These are phyloP conservation scores for Lepus oiostolus DNA, from an alignment of 2,797 vertebrate genomes.

Conservation along the genomic window DNA sequence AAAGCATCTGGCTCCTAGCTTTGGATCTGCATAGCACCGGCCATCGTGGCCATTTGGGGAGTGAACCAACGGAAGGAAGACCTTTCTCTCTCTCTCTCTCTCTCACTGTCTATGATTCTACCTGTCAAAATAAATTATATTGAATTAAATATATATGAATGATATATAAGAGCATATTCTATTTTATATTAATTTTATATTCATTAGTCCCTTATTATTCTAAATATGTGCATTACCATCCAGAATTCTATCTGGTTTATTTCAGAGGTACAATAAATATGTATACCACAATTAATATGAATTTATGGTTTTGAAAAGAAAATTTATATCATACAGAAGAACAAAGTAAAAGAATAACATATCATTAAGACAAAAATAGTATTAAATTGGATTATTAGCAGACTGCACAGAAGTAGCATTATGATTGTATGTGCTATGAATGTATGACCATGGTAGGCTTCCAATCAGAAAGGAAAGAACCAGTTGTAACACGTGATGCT, in stretches of 20 bases:
- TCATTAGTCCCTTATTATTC: neutral
- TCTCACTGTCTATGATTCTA: no score
- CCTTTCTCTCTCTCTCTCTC: no score
- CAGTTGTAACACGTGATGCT: neutral
- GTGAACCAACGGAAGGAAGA: no score
- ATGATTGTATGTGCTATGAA: neutral
- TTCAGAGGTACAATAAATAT: neutral
- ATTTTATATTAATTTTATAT: conserved; percentile 19
- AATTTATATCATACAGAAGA: neutral
- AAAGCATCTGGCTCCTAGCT: no score
- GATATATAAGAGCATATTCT: neutral
- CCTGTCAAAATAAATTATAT: no score
- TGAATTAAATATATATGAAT: no score
- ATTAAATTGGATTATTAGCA: neutral
- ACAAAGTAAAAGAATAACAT: neutral
- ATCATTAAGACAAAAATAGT: neutral
- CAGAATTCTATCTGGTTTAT: neutral
- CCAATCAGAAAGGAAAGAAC: neutral
- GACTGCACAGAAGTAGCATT: neutral
- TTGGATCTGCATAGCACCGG: no score
- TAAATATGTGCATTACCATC: neutral
- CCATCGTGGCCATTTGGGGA: no score
- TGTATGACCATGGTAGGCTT: neutral
- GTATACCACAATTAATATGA: neutral
- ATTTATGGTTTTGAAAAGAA: neutral